Evolutionary conservation across 2,797 vertebrate genomes (phyloP), one percentile per base, ranked within the genome.

Genomic region (Cryptoprocta ferox): DNA sequence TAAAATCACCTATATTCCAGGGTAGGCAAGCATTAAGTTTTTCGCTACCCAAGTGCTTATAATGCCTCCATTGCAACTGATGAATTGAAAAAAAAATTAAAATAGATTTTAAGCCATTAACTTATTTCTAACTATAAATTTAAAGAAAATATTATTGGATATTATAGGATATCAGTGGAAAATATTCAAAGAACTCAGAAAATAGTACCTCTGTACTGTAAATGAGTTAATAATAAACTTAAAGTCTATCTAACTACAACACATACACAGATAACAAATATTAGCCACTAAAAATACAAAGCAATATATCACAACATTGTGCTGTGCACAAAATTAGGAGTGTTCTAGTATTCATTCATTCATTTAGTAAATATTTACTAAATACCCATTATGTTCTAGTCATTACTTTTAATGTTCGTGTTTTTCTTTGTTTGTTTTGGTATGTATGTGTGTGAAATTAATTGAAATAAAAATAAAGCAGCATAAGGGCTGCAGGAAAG

Each of bases 141-240:
- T 66, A 86, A 56, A 4, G 3, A 86, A 71, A 86, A 66, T 30
- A 59, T 93, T 82, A 14, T 5, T 2, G 66, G 7, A 32, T 84
- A 73, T 81, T 16, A 53, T 48, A 13, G 48, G 48, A 48, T 48
- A 48, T 14, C 28, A 73, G 16, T 45, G 45, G 70, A 91, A 83
- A 80, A 71, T 76, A 70, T 45, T 63, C 8, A 68, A 86, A 48
- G 79, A 94, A 24, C 0, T 4, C 2, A 81, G 19, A 50, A 45
- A 66, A 76, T 42, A 21, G 24, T 59, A 76, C 6, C 15, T 71
- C 9, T 59, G 2, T 71, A 80, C 9, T 59, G 2, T 71, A 80
- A 89, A 89, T 75, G 4, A 91, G 6, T 79, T 70, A 71, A 79
- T 59, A 65, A 19, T 73, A 95, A 35, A 48, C 80, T 94, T 95